phyloP scores from a whole-genome alignment of 2,797 vertebrate species.

The Aldrovandia affinis region DNA sequence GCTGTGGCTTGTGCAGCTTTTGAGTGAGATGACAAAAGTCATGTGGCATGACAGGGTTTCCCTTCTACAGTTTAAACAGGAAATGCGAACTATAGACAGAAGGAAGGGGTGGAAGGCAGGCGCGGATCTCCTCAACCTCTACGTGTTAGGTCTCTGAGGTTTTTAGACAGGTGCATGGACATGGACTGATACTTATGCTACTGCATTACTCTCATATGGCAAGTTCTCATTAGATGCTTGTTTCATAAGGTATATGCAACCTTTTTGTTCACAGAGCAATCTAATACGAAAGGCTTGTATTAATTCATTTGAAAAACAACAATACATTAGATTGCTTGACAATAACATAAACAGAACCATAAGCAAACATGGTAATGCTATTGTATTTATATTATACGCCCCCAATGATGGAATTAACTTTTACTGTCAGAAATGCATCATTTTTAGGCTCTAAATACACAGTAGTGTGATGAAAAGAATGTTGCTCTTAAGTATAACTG shows the following conservation, averaged over 20 bases:
- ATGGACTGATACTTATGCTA: background rate
- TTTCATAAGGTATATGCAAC: background rate
- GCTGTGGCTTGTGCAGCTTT: background rate
- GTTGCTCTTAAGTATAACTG: background rate
- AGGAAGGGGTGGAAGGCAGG: conserved; percentile 19
- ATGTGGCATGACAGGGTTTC: background rate
- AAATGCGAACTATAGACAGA: conserved; percentile 24
- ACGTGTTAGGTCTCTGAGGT: background rate
- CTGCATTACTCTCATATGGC: background rate
- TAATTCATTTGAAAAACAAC: background rate
- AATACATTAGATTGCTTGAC: background rate
- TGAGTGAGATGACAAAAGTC: background rate
- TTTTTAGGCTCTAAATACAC: background rate
- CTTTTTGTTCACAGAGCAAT: background rate
- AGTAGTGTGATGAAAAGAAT: background rate
- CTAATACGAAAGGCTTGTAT: background rate
- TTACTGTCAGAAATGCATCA: background rate
- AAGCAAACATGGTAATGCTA: too few relatives aligned
- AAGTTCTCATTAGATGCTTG: background rate
- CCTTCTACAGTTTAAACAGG: conserved; percentile 32
- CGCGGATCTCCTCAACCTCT: background rate
- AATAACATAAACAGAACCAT: background rate
- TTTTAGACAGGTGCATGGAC: background rate
- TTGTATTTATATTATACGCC: too few relatives aligned
- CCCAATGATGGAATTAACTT: too few relatives aligned